Evolutionary conservation across 2,888 invertebrate genomes (phyloP).

Genomic region (Callosobruchus maculatus): DNA sequence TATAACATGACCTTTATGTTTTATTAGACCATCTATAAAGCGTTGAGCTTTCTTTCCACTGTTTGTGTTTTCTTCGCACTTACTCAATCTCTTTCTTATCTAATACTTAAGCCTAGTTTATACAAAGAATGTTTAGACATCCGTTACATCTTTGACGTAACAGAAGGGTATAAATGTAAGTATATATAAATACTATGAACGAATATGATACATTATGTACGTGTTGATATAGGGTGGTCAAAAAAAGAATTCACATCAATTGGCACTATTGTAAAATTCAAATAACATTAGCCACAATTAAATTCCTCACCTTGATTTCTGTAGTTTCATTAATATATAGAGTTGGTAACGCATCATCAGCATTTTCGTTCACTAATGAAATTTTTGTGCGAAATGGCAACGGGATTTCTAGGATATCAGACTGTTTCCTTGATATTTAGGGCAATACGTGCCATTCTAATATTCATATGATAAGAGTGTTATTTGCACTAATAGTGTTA

Average conservation of each 20-base stretch:
- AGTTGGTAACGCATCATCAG: no score
- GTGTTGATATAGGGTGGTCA: neutral
- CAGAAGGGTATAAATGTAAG: neutral
- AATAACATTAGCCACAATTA: neutral
- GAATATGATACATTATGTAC: neutral
- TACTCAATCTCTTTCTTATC: neutral
- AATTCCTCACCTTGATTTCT: no score
- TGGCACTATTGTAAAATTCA: neutral
- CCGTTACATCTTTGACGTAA: neutral
- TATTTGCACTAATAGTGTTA: no score
- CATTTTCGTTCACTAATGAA: no score
- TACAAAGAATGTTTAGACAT: neutral
- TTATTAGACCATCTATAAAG: neutral
- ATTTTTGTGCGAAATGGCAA: no score
- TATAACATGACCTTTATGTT: neutral
- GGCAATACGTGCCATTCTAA: no score
- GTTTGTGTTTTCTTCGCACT: neutral
- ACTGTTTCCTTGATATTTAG: no score
- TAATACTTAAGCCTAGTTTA: neutral
- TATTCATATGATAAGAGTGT: no score
- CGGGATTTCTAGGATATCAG: no score
- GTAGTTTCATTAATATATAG: no score
- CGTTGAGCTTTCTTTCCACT: neutral
- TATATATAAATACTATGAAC: conserved; percentile 2
- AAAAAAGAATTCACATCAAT: neutral